Conservation (phyloP, 2,888 invertebrate genomes). For the Andrena trimmerana region DNA sequence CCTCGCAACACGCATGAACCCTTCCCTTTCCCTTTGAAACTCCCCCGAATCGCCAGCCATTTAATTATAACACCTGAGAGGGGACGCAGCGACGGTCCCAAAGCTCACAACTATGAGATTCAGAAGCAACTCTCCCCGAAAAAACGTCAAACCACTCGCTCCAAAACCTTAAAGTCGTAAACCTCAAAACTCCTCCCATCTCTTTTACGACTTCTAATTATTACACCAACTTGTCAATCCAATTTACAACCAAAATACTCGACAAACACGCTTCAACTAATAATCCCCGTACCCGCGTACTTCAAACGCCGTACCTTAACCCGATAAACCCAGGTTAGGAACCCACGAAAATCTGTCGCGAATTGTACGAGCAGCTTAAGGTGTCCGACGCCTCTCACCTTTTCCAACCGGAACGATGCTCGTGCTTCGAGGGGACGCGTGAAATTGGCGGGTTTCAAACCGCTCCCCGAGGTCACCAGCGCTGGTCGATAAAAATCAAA, state of each 20-base stretch:
- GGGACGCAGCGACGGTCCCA: no score
- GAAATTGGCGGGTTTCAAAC: slow-evolving; percentile 7
- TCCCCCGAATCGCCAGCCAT: no score
- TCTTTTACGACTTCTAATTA: no score
- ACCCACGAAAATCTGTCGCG: neutral
- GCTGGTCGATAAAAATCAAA: slow-evolving; percentile 35
- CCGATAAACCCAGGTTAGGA: slow-evolving; percentile 3
- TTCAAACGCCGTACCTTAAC: neutral
- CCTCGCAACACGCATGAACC: neutral
- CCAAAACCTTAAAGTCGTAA: no score
- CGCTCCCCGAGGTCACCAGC: neutral
- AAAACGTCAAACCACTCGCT: no score
- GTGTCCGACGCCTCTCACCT: neutral
- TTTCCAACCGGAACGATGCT: neutral
- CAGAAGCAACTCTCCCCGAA: no score
- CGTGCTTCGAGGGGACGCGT: slow-evolving; percentile 2
- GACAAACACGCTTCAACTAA: neutral
- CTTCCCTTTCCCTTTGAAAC: neutral
- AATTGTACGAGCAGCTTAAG: neutral
- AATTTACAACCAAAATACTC: neutral
- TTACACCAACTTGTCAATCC: neutral
- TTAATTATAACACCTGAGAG: no score
- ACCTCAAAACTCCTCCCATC: no score
- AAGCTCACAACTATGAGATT: no score
- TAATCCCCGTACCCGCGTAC: neutral